phyloP scores from a whole-genome alignment of 2,888 invertebrate genomes.

The Leptinotarsa rubiginosa region DNA sequence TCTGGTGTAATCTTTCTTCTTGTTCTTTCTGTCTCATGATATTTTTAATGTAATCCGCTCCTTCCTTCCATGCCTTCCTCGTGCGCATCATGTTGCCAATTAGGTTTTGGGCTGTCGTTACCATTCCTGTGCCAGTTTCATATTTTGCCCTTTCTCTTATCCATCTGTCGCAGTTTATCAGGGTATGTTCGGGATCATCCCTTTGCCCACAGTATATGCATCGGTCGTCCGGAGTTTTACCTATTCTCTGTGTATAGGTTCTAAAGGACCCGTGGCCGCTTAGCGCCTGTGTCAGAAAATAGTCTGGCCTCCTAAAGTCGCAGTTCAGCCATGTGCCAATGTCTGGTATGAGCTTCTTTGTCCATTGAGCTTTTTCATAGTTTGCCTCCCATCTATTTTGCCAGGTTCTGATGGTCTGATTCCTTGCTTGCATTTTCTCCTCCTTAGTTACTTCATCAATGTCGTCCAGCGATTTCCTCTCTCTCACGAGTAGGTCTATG shows the following conservation, averaged over 20 bases:
- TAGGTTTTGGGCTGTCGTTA: not conserved
- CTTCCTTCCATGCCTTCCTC: slow-evolving; percentile 10
- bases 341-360: slow-evolving; percentile 27
- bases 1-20: slow-evolving; percentile 13
- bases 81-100: slow-evolving; percentile 23
- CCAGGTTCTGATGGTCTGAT: slow-evolving; percentile 26
- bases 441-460: not conserved
- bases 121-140: not conserved
- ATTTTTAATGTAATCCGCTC: slow-evolving; percentile 13
- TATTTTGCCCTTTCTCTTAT: not conserved
- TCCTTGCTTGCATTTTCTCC: not conserved
- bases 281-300: slow-evolving; percentile 22
- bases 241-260: slow-evolving; percentile 24
- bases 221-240: slow-evolving; percentile 6
- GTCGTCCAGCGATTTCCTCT: slow-evolving; percentile 11
- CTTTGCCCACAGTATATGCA: slow-evolving; percentile 30
- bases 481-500: slow-evolving; percentile 24
- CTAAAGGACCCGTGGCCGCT: slow-evolving; percentile 24
- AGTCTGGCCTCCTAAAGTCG: slow-evolving; percentile 22
- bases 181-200: slow-evolving; percentile 15
- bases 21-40: slow-evolving; percentile 30
- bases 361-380: slow-evolving; percentile 15
- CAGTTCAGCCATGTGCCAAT: slow-evolving; percentile 28
- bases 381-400: slow-evolving; percentile 27
- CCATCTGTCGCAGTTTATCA: slow-evolving; percentile 28